Evolutionary conservation across 2,888 invertebrate species (phyloP), one percentile per base, ranked within the genome.

Genomic region (Drosophila mulleri): DNA sequence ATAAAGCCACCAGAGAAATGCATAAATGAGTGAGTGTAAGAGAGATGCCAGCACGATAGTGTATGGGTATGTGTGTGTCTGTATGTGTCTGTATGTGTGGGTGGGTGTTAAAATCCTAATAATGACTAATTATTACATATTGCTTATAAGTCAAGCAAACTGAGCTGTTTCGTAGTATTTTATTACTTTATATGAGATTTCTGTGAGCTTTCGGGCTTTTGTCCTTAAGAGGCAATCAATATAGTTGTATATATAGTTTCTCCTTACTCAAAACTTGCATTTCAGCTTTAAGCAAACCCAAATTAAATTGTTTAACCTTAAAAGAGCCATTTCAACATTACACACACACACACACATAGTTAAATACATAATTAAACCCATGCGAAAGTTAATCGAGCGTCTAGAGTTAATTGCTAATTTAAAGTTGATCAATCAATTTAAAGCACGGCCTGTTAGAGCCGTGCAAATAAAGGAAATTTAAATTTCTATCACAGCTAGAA

Each of bases 71-170:
- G 57, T 23, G 52, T 6, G 45, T 44, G 54, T 67, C 47, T 47
- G 53, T 32, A 4, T 54, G 35, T 35, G 57, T 35, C 45, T 8
- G 42, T 39, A 52, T 69, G 47, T 47, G 53, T 29, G 6, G 44
- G 32, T 48, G 50, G 53, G 39, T 29, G 52, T 37, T 62, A 39
- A 69, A 82, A 58, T 77, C 77, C 76, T 82, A 84, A 84, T 84
- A 74, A 70, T 63, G 71, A 71, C 78, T 84, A 84, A 84, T 84
- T 84, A 87, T 80, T 72, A 72, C 71, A 83, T 72, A 68, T 82
- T 68, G 54, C 29, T 64, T 60, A 48, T 54, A n/a, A 26, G 47
- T 42, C 56, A 53, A 37, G 42, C 47, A 4, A 26, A 2, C 29
- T 42, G 20, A 57, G 16, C 9, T 16, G 20, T 42, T 56, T 44